These are phyloP conservation scores for Ylistrum balloti DNA, from an alignment of 1,140 invertebrate genomes.

Conservation along the genomic window DNA sequence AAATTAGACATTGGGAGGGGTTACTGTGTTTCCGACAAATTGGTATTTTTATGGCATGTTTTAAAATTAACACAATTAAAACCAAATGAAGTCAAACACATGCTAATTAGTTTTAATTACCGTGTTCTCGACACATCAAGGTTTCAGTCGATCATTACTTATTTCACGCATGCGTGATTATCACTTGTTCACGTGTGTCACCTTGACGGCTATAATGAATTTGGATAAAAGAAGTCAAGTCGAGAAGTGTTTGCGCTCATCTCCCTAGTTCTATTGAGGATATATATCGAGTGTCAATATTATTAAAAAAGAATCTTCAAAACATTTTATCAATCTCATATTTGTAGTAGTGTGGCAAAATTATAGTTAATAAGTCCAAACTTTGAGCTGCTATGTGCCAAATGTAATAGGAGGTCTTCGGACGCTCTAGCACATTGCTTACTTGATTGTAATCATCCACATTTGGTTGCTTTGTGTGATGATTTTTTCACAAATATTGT, in stretches of 20 bases:
- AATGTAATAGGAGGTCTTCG: too few species aligned
- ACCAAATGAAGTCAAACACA: not conserved
- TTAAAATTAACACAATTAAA: conserved; percentile 7
- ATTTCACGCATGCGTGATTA: conserved; percentile 31
- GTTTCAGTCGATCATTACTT: conserved; percentile 1
- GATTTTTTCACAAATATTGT: too few species aligned
- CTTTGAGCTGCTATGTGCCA: too few species aligned
- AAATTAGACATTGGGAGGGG: not conserved
- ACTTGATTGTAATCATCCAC: too few species aligned
- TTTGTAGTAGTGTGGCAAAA: too few species aligned
- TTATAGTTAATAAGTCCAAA: too few species aligned
- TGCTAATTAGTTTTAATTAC: conserved; percentile 36
- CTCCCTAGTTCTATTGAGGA: too few species aligned
- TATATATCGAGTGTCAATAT: too few species aligned
- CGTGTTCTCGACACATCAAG: not conserved
- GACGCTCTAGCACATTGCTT: too few species aligned
- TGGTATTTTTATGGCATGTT: not conserved
- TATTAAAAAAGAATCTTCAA: too few species aligned
- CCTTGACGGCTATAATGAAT: not conserved
- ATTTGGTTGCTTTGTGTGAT: too few species aligned
- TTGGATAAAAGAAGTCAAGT: not conserved
- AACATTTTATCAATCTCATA: too few species aligned
- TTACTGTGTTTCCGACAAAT: not conserved
- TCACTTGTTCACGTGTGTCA: not conserved
- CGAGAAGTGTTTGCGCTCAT: not conserved